Conservation (phyloP, 2,888 invertebrate species). For the Pyralis farinalis region DNA sequence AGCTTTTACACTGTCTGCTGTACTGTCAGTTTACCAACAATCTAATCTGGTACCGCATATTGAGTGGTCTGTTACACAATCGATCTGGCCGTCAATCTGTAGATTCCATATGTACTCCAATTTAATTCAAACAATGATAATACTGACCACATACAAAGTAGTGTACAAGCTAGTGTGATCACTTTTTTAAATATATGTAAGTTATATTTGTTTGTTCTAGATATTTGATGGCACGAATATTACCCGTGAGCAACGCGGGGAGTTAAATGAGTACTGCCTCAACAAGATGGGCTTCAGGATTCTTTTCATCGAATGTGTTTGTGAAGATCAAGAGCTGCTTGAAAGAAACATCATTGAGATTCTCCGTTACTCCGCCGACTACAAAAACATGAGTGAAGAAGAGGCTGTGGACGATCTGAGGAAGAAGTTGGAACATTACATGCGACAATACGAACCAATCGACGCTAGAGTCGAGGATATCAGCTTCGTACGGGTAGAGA, state of each 20-base stretch:
- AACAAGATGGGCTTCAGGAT: slow-evolving; percentile 89
- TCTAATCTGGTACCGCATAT: no score
- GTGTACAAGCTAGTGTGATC: no score
- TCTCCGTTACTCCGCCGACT: slow-evolving; percentile 92
- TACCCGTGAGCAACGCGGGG: slow-evolving; percentile 88
- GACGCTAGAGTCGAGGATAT: slow-evolving; percentile 82
- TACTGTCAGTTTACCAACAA: no score
- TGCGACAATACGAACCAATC: slow-evolving; percentile 89
- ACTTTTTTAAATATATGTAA: no score
- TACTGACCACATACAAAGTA: no score
- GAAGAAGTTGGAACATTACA: slow-evolving; percentile 91
- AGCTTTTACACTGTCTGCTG: not conserved
- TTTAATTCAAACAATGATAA: no score
- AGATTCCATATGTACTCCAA: no score
- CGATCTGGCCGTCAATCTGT: no score
- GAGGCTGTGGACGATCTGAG: slow-evolving; percentile 90
- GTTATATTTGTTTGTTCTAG: slow-evolving; percentile 73
- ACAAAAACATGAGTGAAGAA: slow-evolving; percentile 88
- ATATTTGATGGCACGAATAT: slow-evolving; percentile 97
- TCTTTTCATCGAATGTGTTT: slow-evolving; percentile 95
- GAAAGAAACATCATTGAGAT: slow-evolving; percentile 84
- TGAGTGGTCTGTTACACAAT: no score
- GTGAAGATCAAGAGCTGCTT: slow-evolving; percentile 85
- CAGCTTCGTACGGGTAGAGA: slow-evolving; percentile 69
- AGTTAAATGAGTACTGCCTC: slow-evolving; percentile 87